Conservation (phyloP, 2,888 invertebrate species). For the Diabrotica balteata region DNA sequence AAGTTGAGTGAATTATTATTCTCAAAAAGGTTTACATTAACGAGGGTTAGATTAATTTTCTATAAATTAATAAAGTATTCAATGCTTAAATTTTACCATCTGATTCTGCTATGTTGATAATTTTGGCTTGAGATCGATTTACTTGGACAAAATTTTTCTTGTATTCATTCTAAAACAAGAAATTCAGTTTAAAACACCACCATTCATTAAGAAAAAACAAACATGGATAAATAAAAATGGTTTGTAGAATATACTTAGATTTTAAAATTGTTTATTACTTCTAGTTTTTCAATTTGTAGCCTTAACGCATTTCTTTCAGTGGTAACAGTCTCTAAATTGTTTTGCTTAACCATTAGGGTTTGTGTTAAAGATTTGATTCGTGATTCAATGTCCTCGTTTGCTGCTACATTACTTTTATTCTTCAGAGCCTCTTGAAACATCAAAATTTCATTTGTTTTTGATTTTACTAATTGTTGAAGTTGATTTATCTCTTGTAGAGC, state of each 20-base stretch:
- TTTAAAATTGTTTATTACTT: conserved; percentile 65
- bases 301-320: conserved; percentile 86
- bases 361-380: conserved; percentile 74
- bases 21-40: too few species aligned
- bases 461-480: conserved; percentile 55
- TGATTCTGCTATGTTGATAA: conserved; percentile 69
- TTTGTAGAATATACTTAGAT: too few species aligned
- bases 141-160: conserved; percentile 65
- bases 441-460: conserved; percentile 56
- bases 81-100: conserved; percentile 56
- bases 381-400: conserved; percentile 62
- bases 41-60: neutral
- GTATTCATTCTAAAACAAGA: conserved; percentile 65
- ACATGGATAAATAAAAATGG: conserved; percentile 46
- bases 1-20: too few species aligned
- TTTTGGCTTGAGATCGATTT: conserved; percentile 63
- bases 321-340: conserved; percentile 79
- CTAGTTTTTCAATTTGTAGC: conserved; percentile 82
- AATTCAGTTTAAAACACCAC: conserved; percentile 5
- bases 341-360: conserved; percentile 85
- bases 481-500: conserved; percentile 62
- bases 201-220: conserved; percentile 7
- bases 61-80: conserved; percentile 1
- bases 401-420: conserved; percentile 56
- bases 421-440: conserved; percentile 58